A percentile compares a stretch with the other conserved stretches of the same genome.
Conservation (phyloP, 1,140 invertebrate genomes). For the Notospermus geniculatus region DNA sequence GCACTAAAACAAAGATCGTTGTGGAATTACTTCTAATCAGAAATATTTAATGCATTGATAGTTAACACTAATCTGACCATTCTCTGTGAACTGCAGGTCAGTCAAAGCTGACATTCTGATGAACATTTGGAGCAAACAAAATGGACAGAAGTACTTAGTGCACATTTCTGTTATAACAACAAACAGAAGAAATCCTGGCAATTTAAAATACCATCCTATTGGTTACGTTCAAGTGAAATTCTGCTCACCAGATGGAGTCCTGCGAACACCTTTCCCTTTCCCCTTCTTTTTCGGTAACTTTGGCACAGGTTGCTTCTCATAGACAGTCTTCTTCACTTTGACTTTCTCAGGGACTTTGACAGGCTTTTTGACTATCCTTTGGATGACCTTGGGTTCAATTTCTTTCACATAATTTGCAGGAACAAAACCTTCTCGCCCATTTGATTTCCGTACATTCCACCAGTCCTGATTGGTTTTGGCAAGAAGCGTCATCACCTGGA, state of each 20-base stretch:
- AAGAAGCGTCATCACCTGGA: constrained; percentile 80
- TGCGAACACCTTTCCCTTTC: constrained; percentile 34
- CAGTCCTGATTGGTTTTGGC: constrained; percentile 96
- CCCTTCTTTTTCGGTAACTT: constrained; percentile 42
- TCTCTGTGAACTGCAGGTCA: no score
- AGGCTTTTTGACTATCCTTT: constrained; percentile 78
- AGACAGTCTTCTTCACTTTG: constrained; percentile 84
- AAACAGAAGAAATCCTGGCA: no score
- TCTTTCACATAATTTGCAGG: constrained; percentile 96
- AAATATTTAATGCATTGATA: no score
- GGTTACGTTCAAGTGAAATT: no score
- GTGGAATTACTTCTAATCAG: background rate
- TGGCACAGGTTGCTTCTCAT: constrained; percentile 64
- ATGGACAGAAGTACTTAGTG: no score
- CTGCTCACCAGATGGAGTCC: constrained; percentile 49
- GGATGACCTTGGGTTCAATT: constrained; percentile 79
- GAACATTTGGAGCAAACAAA: no score
- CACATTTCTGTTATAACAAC: no score
- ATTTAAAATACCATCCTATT: no score
- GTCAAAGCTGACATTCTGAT: no score
- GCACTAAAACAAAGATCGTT: constrained; percentile 35
- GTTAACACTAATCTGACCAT: no score
- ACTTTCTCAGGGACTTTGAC: constrained; percentile 80
- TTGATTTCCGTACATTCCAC: constrained; percentile 94
- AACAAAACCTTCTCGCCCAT: constrained; percentile 92